These are phyloP conservation scores for Hozukius guyotensis DNA, from an alignment of 2,797 vertebrate genomes.

Conservation along the genomic window DNA sequence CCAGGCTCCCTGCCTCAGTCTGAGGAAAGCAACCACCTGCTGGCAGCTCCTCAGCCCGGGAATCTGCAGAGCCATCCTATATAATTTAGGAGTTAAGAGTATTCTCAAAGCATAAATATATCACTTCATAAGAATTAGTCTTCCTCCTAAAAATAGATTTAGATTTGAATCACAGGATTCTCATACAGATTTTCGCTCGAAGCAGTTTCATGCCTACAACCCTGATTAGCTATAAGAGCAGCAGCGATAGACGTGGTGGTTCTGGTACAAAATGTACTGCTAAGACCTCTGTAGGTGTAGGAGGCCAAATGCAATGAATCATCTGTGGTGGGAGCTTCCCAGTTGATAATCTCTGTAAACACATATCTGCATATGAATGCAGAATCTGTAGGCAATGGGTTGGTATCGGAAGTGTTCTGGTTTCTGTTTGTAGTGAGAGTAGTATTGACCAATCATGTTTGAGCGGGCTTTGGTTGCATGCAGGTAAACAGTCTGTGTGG, in stretches of 20 bases:
- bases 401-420: no score
- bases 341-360: slow-evolving; percentile 4
- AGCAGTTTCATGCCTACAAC: slow-evolving; percentile 18
- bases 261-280: slow-evolving; percentile 14
- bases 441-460: not conserved
- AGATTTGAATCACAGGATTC: slow-evolving; percentile 30
- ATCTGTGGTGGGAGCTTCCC: slow-evolving; percentile 34
- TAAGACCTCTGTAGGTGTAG: slow-evolving; percentile 37
- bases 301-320: slow-evolving; percentile 42
- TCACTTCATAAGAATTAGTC: slow-evolving; percentile 32
- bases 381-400: not conserved
- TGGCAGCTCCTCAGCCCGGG: slow-evolving; percentile 47
- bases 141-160: slow-evolving; percentile 49
- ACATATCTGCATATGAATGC: not conserved
- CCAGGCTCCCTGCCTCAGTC: slow-evolving; percentile 45
- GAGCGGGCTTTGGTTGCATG: not conserved
- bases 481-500: not conserved
- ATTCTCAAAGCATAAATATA: slow-evolving; percentile 65
- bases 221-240: slow-evolving; percentile 14
- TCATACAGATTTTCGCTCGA: slow-evolving; percentile 16
- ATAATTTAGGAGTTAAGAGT: slow-evolving; percentile 63
- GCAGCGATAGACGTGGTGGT: not conserved
- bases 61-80: slow-evolving; percentile 45
- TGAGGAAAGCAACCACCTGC: slow-evolving; percentile 69
- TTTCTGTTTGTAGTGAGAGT: not conserved